A percentile compares a stretch with the other conserved stretches of the same genome.
These are phyloP conservation scores for Selene dorsalis DNA, from an alignment of 2,797 vertebrate species.

Conservation along the genomic window DNA sequence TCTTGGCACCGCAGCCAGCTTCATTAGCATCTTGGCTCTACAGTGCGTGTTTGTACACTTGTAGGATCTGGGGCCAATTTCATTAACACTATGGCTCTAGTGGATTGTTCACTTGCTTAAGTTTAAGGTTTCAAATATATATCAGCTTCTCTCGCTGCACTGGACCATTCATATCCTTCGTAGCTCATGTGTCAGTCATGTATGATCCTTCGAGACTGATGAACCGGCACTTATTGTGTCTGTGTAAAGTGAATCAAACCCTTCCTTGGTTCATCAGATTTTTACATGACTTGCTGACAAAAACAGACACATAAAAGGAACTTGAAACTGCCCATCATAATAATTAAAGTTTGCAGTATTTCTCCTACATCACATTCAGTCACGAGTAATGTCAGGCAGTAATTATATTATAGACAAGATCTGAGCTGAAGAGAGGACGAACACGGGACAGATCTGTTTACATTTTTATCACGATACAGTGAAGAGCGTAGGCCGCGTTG, in stretches of 20 bases:
- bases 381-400: not conserved
- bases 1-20: not conserved
- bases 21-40: constrained; percentile 15
- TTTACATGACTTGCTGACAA: not conserved
- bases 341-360: not conserved
- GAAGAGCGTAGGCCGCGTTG: too few species aligned
- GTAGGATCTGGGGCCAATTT: constrained; percentile 27
- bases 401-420: not conserved
- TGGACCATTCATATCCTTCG: not conserved
- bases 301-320: not conserved
- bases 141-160: constrained; percentile 19
- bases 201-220: not conserved
- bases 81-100: constrained; percentile 30
- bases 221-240: not conserved
- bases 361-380: not conserved
- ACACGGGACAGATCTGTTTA: not conserved
- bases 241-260: not conserved
- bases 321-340: not conserved
- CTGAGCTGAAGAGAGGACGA: too few species aligned
- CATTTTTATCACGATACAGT: not conserved
- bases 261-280: too few species aligned
- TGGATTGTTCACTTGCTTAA: constrained; percentile 40
- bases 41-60: constrained; percentile 1
- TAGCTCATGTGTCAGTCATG: not conserved
- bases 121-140: constrained; percentile 52